These are phyloP conservation scores for Tyrannus savana DNA, from an alignment of 2,113 vertebrate species.

Conservation along the genomic window DNA sequence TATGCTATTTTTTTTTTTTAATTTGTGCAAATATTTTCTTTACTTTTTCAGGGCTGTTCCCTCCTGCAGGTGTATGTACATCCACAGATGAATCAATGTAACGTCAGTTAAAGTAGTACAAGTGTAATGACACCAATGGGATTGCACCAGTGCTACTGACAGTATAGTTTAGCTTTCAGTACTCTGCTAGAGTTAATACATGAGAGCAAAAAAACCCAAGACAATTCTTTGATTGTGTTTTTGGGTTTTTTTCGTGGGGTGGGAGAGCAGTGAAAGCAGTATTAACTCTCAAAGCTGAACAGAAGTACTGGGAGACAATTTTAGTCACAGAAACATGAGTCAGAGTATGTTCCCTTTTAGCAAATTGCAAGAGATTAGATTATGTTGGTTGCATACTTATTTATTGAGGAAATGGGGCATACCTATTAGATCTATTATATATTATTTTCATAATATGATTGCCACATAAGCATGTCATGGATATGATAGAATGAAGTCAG, in stretches of 20 bases:
- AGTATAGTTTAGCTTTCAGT: not conserved
- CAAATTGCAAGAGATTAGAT: not conserved
- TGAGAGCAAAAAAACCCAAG: not conserved
- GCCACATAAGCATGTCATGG: not conserved
- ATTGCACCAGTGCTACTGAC: not conserved
- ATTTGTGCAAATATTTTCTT: not conserved
- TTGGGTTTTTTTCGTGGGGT: not conserved
- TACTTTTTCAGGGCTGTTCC: not conserved
- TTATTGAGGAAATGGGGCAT: not conserved
- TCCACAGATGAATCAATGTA: not conserved
- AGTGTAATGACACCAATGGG: not conserved
- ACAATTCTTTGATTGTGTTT: not conserved
- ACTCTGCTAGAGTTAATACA: not conserved
- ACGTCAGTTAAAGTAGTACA: not conserved
- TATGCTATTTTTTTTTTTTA: not conserved
- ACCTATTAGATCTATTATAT: not conserved
- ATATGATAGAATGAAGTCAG: not conserved
- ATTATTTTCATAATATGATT: not conserved
- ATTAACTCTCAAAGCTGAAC: not conserved
- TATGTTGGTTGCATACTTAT: not conserved
- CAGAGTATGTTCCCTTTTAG: not conserved
- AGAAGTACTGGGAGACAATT: not conserved
- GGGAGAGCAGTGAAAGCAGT: not conserved
- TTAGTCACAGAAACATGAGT: not conserved
- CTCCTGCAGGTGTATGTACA: not conserved